Evolutionary conservation across 2,113 vertebrate genomes (phyloP).

Genomic region (Phaetusa simplex): DNA sequence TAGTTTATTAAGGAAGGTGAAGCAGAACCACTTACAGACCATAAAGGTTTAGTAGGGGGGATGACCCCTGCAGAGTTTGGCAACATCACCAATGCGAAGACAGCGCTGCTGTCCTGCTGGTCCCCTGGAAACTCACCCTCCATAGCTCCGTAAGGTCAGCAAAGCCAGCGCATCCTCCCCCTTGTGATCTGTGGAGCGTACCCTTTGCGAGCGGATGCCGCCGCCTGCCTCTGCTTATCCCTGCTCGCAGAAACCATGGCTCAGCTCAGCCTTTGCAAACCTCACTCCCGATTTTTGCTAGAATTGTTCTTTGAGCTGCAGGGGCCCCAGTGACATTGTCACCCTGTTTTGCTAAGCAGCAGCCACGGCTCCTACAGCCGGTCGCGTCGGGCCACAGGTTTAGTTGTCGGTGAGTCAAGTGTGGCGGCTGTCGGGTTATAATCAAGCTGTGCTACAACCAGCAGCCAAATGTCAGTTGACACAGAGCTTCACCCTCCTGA

Average conservation of each 20-base stretch:
- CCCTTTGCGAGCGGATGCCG: not conserved
- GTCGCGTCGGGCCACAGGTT: fast-evolving
- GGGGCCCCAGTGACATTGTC: not conserved
- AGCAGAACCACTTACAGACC: not conserved
- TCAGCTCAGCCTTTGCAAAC: not conserved
- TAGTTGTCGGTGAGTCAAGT: not conserved
- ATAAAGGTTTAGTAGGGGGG: not conserved
- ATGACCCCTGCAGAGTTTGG: not conserved
- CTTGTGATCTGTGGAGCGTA: not conserved
- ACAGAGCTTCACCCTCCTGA: not conserved
- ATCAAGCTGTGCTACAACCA: not conserved
- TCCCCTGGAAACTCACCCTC: not conserved
- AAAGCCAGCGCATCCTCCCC: not conserved
- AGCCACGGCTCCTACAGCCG: fast-evolving
- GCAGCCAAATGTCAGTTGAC: not conserved
- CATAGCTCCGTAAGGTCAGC: not conserved
- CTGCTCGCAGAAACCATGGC: not conserved
- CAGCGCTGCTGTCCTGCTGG: not conserved
- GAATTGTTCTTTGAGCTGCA: not conserved
- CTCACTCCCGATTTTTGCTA: not conserved
- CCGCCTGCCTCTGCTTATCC: not conserved
- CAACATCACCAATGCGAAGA: not conserved
- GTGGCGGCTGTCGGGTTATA: not conserved
- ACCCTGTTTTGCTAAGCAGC: not conserved
- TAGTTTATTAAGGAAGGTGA: not conserved